These are phyloP conservation scores for Thunnus maccoyii DNA, from an alignment of 2,113 vertebrate species.

Conservation along the genomic window DNA sequence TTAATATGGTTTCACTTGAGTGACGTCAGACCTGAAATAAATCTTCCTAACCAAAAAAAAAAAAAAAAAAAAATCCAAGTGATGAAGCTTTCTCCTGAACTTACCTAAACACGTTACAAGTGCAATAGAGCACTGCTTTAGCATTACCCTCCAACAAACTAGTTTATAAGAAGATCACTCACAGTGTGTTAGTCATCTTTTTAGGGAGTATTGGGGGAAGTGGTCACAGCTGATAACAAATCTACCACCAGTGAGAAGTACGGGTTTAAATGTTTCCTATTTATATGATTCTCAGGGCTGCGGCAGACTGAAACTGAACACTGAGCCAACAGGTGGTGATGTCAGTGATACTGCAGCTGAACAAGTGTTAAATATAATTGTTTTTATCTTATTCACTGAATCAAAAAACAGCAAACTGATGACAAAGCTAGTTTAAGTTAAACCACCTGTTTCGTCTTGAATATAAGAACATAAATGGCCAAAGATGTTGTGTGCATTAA, in stretches of 20 bases:
- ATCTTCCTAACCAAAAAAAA: neutral
- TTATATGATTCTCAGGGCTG: neutral
- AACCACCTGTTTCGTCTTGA: neutral
- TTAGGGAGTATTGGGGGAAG: neutral
- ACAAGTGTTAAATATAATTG: neutral
- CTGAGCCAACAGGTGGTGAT: slow-evolving; percentile 17
- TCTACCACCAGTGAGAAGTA: neutral
- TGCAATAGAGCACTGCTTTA: neutral
- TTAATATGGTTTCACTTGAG: slow-evolving; percentile 70
- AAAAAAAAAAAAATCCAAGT: neutral
- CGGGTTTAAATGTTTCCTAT: slow-evolving; percentile 4
- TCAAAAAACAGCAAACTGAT: neutral
- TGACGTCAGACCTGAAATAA: slow-evolving; percentile 64
- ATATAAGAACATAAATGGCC: neutral
- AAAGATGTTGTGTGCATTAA: neutral
- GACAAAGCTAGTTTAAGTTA: neutral
- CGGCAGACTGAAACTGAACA: neutral
- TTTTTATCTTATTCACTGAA: neutral
- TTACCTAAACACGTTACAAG: neutral
- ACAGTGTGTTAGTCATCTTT: neutral
- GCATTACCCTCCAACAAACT: neutral
- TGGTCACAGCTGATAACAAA: neutral
- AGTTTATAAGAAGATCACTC: neutral
- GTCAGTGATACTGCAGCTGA: neutral
- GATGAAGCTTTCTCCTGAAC: neutral